phyloP scores from a whole-genome alignment of 2,113 vertebrate genomes.

The Bubo blakistoni region DNA sequence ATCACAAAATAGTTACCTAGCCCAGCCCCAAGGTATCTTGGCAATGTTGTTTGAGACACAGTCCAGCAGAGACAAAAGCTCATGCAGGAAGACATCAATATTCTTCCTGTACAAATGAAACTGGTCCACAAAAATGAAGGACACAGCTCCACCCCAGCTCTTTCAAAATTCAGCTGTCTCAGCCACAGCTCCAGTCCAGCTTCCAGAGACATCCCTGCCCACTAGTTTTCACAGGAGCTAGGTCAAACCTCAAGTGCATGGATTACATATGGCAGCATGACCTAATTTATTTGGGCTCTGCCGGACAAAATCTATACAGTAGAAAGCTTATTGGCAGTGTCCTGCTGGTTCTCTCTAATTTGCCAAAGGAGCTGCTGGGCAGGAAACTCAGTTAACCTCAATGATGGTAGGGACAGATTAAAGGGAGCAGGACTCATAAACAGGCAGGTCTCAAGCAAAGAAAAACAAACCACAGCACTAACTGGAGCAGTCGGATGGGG shows the following conservation, averaged over 20 bases:
- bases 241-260: slow-evolving; percentile 10
- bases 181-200: background rate
- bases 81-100: background rate
- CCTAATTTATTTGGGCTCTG: background rate
- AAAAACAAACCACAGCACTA: background rate
- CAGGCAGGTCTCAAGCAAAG: background rate
- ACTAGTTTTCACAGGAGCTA: background rate
- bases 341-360: slow-evolving; percentile 3
- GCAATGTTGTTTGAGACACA: background rate
- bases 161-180: background rate
- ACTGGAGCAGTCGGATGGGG: background rate
- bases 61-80: background rate
- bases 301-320: background rate
- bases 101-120: background rate
- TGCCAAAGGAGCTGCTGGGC: slow-evolving; percentile 21
- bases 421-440: background rate
- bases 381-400: slow-evolving; percentile 35
- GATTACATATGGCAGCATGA: slow-evolving; percentile 32
- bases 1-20: background rate
- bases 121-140: slow-evolving; percentile 1
- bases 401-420: background rate
- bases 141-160: background rate
- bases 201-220: background rate
- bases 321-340: background rate
- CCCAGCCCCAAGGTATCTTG: slow-evolving; percentile 10